A percentile compares a stretch with the other conserved stretches of the same genome.
These are phyloP conservation scores for Metridium senile DNA, from an alignment of 92 coral and sea anemone genomes.

Conservation along the genomic window DNA sequence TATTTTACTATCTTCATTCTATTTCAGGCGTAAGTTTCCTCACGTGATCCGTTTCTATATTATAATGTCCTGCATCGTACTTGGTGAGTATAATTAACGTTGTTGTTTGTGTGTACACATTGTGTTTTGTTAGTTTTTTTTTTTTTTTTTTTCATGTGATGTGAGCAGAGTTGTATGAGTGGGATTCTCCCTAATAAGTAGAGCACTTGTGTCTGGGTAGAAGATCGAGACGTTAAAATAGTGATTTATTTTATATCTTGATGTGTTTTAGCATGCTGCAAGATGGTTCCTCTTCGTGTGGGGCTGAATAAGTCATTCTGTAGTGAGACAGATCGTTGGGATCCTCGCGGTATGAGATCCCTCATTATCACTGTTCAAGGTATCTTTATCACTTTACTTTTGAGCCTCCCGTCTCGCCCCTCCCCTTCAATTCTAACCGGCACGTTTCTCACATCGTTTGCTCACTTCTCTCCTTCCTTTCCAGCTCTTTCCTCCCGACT, in stretches of 20 bases:
- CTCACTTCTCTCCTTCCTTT: no score
- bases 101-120: no score
- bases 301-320: conserved; percentile 85
- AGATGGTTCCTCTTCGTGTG: conserved; percentile 82
- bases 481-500: no score
- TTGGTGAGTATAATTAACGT: conserved; percentile 87
- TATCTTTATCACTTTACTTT: conserved; percentile 16
- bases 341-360: conserved; percentile 61
- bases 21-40: conserved; percentile 83
- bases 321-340: conserved; percentile 62
- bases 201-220: no score
- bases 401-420: neutral
- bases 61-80: conserved; percentile 73
- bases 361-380: conserved; percentile 63
- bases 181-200: no score
- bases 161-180: no score
- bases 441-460: no score
- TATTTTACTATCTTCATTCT: neutral
- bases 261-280: conserved; percentile 86
- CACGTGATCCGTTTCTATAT: conserved; percentile 88
- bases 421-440: no score
- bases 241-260: no score
- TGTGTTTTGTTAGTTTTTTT: no score
- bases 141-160: no score
- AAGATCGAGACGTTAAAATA: no score